A percentile compares a stretch with the other conserved stretches of the same genome.
These are phyloP conservation scores for Lagenorhynchus albirostris DNA, from an alignment of 2,113 vertebrate genomes.

Conservation along the genomic window DNA sequence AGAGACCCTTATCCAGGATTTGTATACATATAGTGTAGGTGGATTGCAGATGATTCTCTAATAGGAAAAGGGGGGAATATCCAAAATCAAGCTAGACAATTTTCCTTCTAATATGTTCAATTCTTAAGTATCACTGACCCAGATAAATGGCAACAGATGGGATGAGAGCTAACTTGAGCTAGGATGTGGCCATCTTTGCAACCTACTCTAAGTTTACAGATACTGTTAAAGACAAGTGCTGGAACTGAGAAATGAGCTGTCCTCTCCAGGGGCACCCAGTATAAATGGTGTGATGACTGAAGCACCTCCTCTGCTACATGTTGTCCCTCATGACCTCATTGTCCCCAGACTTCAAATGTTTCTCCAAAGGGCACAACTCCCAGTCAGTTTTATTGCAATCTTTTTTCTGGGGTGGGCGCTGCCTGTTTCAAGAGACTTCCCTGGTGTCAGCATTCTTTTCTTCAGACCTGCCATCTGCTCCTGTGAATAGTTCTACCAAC, in stretches of 20 bases:
- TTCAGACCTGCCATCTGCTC: slow-evolving; percentile 33
- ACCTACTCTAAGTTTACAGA: background rate
- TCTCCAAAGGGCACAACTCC: background rate
- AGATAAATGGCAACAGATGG: slow-evolving; percentile 40
- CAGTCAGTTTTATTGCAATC: background rate
- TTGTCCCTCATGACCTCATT: background rate
- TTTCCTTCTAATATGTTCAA: slow-evolving; percentile 7
- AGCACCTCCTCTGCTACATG: background rate
- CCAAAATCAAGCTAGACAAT: background rate
- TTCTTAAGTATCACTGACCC: slow-evolving; percentile 25
- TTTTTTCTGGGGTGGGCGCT: background rate
- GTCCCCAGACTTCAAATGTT: background rate
- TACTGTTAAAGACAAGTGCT: background rate
- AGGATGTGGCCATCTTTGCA: background rate
- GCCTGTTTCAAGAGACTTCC: background rate
- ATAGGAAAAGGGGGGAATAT: background rate
- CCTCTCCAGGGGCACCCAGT: background rate
- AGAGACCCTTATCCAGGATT: background rate
- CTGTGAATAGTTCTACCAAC: background rate
- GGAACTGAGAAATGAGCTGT: background rate
- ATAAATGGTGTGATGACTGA: background rate
- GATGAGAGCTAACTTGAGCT: background rate
- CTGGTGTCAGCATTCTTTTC: background rate
- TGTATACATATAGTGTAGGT: background rate
- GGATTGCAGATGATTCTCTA: background rate